Evolutionary conservation across 2,797 vertebrate genomes (phyloP), one percentile per base, ranked within the genome.

Genomic region (Pteronotus mesoamericanus): DNA sequence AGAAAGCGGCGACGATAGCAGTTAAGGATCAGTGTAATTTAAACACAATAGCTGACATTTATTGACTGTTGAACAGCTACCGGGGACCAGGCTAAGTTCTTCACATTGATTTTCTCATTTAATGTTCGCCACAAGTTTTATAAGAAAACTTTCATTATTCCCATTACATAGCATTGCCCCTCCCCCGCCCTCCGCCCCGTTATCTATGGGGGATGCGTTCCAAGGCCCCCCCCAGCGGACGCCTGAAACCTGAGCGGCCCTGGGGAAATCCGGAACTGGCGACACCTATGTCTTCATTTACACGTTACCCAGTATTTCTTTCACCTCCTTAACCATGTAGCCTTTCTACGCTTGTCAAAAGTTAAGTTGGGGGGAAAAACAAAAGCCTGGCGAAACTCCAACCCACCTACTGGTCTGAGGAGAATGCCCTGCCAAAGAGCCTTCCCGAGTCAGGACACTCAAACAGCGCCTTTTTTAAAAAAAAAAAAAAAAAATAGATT

Each of bases 251-350:
- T 4, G 12, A 12, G 5, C 2, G 32, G 0, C 10, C 22, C 39
- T 21, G 34, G 46, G 32, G 51, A 59, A 51, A 55, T 2, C 5
- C 19, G 14, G 1, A 29, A 19, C 0, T 3, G 4, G 26, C n/a
- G 37, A 4, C 5, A 14, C n/a, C 32, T 42, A 12, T 26, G 16
- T 19, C n/a, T 59, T 64, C 84, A 0, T 6, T 18, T 16, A 64
- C 6, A 0, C n/a, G 10, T 9, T 32, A 16, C 1, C 9, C 10
- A 5, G 26, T 19, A 37, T 46, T 24, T 19, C 16, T 37, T 7
- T 42, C 59, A 15, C 29, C 26, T 59, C 24, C 39, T 89, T 87
- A 34, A 12, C 39, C 29, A 11, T 12, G 57, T 15, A 39, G 61
- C 19, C 22, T 78, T 53, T 44, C 91, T 71, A 32, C 18, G 1